These are phyloP conservation scores for Philaethria dido DNA, from an alignment of 2,888 invertebrate genomes.

Conservation along the genomic window DNA sequence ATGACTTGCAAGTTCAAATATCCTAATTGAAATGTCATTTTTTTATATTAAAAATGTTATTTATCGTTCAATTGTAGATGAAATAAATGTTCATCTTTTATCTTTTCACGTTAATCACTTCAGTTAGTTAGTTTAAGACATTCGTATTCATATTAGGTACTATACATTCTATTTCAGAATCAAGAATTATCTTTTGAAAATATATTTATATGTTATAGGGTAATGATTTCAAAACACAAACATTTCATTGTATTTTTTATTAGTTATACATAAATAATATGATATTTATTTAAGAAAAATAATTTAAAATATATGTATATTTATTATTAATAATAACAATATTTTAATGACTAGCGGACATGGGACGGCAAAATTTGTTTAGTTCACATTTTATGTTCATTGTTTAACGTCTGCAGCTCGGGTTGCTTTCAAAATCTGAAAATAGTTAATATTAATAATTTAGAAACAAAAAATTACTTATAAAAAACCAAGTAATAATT, in stretches of 20 bases:
- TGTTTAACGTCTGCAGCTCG: slow-evolving; percentile 48
- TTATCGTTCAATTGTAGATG: neutral
- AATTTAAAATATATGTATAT: slow-evolving; percentile 21
- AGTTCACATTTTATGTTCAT: slow-evolving; percentile 31
- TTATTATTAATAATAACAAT: neutral
- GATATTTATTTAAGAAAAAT: neutral
- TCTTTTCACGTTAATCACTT: neutral
- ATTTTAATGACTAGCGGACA: neutral
- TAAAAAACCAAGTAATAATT: neutral
- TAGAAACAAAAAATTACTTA: too few relatives aligned
- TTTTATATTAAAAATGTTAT: neutral
- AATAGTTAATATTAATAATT: slow-evolving; percentile 36
- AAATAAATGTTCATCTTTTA: neutral
- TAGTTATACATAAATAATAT: neutral
- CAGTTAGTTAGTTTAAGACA: too few relatives aligned
- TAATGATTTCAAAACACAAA: slow-evolving; percentile 10
- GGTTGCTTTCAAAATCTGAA: slow-evolving; percentile 51
- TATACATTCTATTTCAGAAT: too few relatives aligned
- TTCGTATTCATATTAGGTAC: too few relatives aligned
- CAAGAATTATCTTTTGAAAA: neutral
- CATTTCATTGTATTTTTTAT: neutral
- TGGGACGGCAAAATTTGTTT: slow-evolving; percentile 34
- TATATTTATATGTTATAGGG: slow-evolving; percentile 3
- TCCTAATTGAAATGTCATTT: too few relatives aligned
- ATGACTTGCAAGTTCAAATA: neutral